Conservation (phyloP, 1,140 invertebrate genomes). For the Ruditapes philippinarum region DNA sequence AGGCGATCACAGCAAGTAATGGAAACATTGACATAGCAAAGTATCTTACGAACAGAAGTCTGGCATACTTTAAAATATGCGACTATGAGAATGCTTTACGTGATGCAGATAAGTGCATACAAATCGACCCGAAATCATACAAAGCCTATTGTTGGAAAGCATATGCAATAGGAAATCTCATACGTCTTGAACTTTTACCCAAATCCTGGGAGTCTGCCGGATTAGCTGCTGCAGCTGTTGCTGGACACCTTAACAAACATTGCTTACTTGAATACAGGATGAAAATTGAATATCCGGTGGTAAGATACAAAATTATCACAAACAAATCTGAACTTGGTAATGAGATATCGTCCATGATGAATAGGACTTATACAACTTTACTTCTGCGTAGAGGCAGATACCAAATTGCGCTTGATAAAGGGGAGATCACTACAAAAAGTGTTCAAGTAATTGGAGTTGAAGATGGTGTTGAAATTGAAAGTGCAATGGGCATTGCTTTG, state of each 20-base stretch:
- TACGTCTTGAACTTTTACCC: not conserved
- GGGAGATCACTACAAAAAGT: not conserved
- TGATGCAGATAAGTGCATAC: conserved; percentile 31
- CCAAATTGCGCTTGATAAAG: not conserved
- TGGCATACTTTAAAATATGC: conserved; percentile 11
- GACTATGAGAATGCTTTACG: conserved; percentile 19
- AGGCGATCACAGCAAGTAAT: not conserved
- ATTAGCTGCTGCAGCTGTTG: conserved; percentile 21
- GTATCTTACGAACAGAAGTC: conserved; percentile 13
- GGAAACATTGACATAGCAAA: not conserved
- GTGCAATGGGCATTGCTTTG: not conserved
- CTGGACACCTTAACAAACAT: not conserved
- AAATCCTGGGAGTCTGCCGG: conserved; percentile 21
- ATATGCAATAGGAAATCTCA: conserved; percentile 30
- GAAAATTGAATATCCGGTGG: conserved; percentile 32
- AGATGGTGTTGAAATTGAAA: conserved; percentile 20
- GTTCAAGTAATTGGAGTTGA: conserved; percentile 29
- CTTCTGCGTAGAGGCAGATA: not conserved
- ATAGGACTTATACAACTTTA: not conserved
- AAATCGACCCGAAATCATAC: not conserved
- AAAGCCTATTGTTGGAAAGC: conserved; percentile 45
- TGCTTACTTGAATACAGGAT: conserved; percentile 18
- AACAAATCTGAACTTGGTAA: not conserved
- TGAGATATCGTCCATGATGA: not conserved
- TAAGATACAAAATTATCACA: conserved; percentile 4